Base-by-base conservation (phyloP, 1,140 invertebrate species). In the Papilio aristodemus region DNA sequence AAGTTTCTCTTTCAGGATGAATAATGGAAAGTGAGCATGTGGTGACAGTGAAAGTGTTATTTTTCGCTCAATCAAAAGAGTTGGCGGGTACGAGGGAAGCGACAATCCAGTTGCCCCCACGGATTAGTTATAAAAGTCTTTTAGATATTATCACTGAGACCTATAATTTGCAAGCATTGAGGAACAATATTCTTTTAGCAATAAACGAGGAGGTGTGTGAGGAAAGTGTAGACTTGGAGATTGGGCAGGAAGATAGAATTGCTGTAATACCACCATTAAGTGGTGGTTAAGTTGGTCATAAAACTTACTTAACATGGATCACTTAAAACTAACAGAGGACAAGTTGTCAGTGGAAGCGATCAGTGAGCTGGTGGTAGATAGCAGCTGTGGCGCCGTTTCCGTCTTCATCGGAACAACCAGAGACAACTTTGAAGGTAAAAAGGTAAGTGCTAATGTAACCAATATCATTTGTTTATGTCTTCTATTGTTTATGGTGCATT, bases 321-420 rank as follows among this genome's bases (percentile, higher is more conserved):
- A 92, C 77, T 73, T 98, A 32, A 94, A 95, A 72, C 83, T 99
- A 14, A 94, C 94, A 4, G 77, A 93, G 0, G 93, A 95, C 14
- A 93, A 94, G 81, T 89, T 98, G 43, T 92, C 94, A 77, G 84
- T 97, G n/a, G 93, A 94, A 36, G 89, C 93, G 50, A 94, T 97
- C 54, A 93, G 94, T 38, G 88, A 94, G 14, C 81, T 94, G 38
- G 96, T 97, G 0, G 89, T 93, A 13, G 94, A 95, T 46, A 92
- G 95, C 63, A 93, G 93, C 57, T 98, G 96, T 92, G 98, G 98
- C 43, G 98, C 97, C 7, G 93, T 97, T 22, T 97, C 97, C 4
- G 86, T 97, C 38, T 99, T 99, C 92, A 93, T 98, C 68, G 98
- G 98, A 1, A 98, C 96, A 19, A 99, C 98, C 9, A 93, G 98